Base-by-base conservation (phyloP, 2,888 invertebrate species). In the Creontiades dilutus region DNA sequence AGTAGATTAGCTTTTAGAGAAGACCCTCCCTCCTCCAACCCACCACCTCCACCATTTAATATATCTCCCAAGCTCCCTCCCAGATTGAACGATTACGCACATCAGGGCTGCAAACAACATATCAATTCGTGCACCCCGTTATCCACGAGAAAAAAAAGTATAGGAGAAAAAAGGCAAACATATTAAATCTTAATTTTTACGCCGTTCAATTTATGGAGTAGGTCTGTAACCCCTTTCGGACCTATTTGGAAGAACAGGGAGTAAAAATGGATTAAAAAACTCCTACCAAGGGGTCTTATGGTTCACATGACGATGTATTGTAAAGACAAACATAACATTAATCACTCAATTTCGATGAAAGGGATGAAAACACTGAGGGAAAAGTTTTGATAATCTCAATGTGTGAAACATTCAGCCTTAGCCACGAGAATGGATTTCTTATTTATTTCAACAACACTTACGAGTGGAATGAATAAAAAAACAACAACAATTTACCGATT, bases 51-150 rank as follows among this genome's bases (percentile, higher is more conserved):
- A 9, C 47, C 9, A 2, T 68, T 68, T 90, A 87, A 90, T 87
- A 90, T 90, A 84, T 90, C 88, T 88, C 68, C 47, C 19, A 12
- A 19, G 75, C 81, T 76, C 46, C 55, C 88, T 27, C 85, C 19
- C 90, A 90, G 90, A 90, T 90, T 90, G 90, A 90, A 90, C 90
- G 89, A 90, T 90, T 89, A 89, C 90, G 46, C 86, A 88, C 80
- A 88, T 76, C 76, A 76, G 61, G 52, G 78, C 76, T 88, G 46
- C 52, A 55, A 88, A 88, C 78, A 88, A 88, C 88, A 80, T 88
- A 88, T 78, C 88, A 80, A 88, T 88, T 86, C 75, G 37, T 85
- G 11, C 13, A 9, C n/a, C 61, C 37, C 16, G 61, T 23, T 23
- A 68, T 23, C 86, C 57, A n/a, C 16, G 46, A 23, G 37, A 75